Base-by-base conservation (phyloP, 2,797 vertebrate genomes). In the Perodicticus potto region DNA sequence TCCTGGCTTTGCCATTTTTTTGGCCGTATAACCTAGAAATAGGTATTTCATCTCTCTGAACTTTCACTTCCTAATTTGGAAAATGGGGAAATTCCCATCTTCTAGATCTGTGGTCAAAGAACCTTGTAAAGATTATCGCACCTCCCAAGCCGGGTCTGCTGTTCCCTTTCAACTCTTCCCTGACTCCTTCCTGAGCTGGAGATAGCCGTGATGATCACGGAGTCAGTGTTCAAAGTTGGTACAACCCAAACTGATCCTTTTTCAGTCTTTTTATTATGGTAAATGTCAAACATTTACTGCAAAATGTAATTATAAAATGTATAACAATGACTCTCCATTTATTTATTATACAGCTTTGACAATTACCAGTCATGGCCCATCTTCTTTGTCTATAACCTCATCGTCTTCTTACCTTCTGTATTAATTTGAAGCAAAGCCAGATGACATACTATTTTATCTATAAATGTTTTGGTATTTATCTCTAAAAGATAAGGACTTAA, bases 341-440 rank as follows among this genome's bases (percentile, higher is more conserved):
- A 34, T 40, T 23, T 20, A 19, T 85, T 57, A 89, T 0, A 3
- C 8, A 55, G 3, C 9, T 63, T 72, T 34, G 69, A n/a, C 22
- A 78, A 29, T 72, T 85, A 67, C 7, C 73, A 76, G 22, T 76
- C n/a, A 37, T 2, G 9, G 9, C 25, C n/a, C 25, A 22, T 37
- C 43, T 61, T 89, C 76, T 93, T 81, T 13, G 49, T 73, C 45
- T 77, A 5, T 70, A 40, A 40, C 37, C 74, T 14, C 23, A 20
- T 78, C 25, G 20, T 14, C 65, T 82, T n/a, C 40, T 34, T 84
- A 74, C 20, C 14, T 6, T 70, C 32, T 81, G 37, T 43, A 23
- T 91, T 81, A 86, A 91, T 95, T n/a, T 72, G 61, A 93, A 93
- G 40, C 88, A 91, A 78, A 74, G 69, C 25, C 37, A 78, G 63